A percentile compares a stretch with the other conserved stretches of the same genome.
These are phyloP conservation scores for Malurus leucopterus DNA, from an alignment of 2,797 vertebrate genomes.

Conservation along the genomic window DNA sequence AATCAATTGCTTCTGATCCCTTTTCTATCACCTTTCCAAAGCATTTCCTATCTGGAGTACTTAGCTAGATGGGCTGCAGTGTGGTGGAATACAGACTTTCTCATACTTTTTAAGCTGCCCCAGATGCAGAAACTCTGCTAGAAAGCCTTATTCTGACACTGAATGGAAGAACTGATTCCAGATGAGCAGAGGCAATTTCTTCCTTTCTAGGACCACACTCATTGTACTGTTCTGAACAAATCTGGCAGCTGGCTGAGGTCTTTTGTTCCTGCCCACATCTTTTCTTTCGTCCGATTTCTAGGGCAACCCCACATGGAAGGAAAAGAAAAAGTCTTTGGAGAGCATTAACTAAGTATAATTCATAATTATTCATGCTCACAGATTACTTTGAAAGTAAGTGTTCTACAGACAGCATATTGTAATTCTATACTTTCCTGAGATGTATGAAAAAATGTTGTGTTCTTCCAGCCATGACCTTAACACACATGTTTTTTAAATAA, in stretches of 20 bases:
- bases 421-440: not conserved
- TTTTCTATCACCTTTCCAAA: not conserved
- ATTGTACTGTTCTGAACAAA: not conserved
- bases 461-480: not conserved
- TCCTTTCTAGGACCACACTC: conserved; percentile 8
- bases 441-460: not conserved
- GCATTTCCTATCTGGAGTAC: not conserved
- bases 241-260: not conserved
- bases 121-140: not conserved
- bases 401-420: not conserved
- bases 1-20: not conserved
- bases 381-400: not conserved
- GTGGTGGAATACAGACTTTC: not conserved
- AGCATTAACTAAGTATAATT: not conserved
- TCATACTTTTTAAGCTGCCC: not conserved
- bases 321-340: conserved; percentile 9
- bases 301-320: not conserved
- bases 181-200: not conserved
- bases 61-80: not conserved
- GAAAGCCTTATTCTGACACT: not conserved
- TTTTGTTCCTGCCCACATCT: conserved; percentile 18
- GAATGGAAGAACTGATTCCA: not conserved
- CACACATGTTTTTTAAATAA: not conserved
- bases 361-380: not conserved
- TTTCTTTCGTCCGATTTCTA: conserved; percentile 6